Evolutionary conservation across 2,888 invertebrate species (phyloP).

Genomic region (Anoncus sp.): DNA sequence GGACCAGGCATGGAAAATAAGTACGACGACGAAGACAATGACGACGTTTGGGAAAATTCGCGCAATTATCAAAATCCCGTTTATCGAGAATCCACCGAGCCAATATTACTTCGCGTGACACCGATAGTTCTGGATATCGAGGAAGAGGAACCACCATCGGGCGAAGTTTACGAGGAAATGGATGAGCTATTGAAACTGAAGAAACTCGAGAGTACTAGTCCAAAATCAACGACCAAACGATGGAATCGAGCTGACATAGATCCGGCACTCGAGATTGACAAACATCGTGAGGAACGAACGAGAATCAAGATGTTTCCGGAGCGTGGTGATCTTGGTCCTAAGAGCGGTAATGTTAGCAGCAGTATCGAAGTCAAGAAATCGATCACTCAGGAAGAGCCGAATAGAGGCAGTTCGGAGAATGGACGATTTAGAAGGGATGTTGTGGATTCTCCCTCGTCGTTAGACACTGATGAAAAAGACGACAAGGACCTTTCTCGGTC

Average conservation of each 20-base stretch:
- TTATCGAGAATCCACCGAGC: slow-evolving; percentile 55
- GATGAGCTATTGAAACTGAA: slow-evolving; percentile 75
- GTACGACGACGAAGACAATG: slow-evolving; percentile 14
- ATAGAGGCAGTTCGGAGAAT: slow-evolving; percentile 4
- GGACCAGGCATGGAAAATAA: slow-evolving; percentile 46
- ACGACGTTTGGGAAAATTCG: slow-evolving; percentile 30
- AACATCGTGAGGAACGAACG: slow-evolving; percentile 12
- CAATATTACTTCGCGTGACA: slow-evolving; percentile 57
- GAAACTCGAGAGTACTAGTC: slow-evolving; percentile 66
- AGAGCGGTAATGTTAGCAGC: slow-evolving; percentile 24
- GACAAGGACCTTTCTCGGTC: slow-evolving; percentile 5
- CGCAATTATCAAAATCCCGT: slow-evolving; percentile 53
- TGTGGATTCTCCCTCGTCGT: neutral
- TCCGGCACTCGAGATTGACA: slow-evolving; percentile 60
- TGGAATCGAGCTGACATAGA: slow-evolving; percentile 77
- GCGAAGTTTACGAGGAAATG: slow-evolving; percentile 73
- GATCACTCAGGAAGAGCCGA: slow-evolving; percentile 4
- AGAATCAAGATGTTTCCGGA: slow-evolving; percentile 70
- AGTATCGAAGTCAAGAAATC: slow-evolving; percentile 5
- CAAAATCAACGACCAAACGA: slow-evolving; percentile 53
- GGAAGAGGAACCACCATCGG: slow-evolving; percentile 64
- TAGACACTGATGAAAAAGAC: neutral
- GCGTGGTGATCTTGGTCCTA: slow-evolving; percentile 75
- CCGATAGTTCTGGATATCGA: slow-evolving; percentile 71
- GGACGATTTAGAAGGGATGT: slow-evolving; percentile 51